Evolutionary conservation across 2,113 vertebrate genomes (phyloP), one percentile per base, ranked within the genome.

Genomic region (Aviceda subcristata): DNA sequence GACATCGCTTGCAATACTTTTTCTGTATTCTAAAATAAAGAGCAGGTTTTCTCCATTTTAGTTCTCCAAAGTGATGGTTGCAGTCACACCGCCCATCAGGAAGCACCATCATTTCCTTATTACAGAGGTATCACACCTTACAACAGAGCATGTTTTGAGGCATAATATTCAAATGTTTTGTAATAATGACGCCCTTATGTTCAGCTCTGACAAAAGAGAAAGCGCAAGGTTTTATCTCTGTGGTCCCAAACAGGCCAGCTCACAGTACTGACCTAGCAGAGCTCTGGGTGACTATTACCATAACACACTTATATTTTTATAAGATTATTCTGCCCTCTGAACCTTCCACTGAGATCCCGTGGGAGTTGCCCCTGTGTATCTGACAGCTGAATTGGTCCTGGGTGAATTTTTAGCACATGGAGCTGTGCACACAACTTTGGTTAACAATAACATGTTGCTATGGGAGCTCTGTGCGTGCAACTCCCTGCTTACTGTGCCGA

Each of bases 381-480:
- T 94, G 93, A 96, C 91, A 95, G 87, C 93, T 96, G 93, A 96
- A 95, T 91, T 93, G 94, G 78, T 86, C 94, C 95, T 94, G 2
- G 1, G 78, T 95, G 97, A 88, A 96, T 97, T 95, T 97, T 90
- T 96, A 96, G 89, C 94, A 59, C 88, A 60, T 11, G 60, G 79
- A 94, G 79, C 88, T 72, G 34, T n/a, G 76, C 92, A 62, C 76
- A 92, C 84, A 92, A 95, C 87, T 95, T 96, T 64, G 59, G 84
- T 96, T 89, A 96, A 90, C 92, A 96, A 94, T 93, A 97, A 97
- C 93, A 43, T 95, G 95, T 96, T 94, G 91, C 96, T 91, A 90
- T 83, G 89, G 91, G 92, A 93, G 91, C 88, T 90, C 78, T 36
- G 78, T 56, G 69, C 7, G 2, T 53, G 38, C 75, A 88, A 86